Evolutionary conservation across 2,797 vertebrate species (phyloP).

Genomic region (Diplodus sargus): DNA sequence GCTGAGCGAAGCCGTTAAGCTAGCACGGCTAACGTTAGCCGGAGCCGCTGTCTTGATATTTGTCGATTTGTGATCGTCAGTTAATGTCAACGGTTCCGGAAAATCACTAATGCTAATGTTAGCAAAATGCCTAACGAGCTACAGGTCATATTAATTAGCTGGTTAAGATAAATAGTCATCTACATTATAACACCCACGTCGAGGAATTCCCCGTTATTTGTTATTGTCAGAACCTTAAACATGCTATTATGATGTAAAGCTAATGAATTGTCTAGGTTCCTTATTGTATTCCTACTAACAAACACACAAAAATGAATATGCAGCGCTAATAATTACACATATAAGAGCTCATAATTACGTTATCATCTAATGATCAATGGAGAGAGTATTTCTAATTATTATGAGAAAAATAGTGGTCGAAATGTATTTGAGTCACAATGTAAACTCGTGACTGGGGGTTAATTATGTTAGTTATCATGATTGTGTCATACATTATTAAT

Average conservation of each 20-base stretch:
- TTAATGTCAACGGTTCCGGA: not conserved
- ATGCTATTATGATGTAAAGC: not conserved
- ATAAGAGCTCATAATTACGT: not conserved
- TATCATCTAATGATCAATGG: too few species aligned
- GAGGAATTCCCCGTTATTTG: not conserved
- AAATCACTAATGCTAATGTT: not conserved
- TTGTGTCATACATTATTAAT: not conserved
- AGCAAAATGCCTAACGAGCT: not conserved
- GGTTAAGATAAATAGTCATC: not conserved
- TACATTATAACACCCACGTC: too few species aligned
- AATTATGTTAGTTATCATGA: not conserved
- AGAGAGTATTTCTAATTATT: not conserved
- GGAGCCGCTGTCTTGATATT: slow-evolving; percentile 21
- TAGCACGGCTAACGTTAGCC: slow-evolving; percentile 64
- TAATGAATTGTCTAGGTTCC: not conserved
- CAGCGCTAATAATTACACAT: not conserved
- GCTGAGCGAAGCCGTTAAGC: slow-evolving; percentile 34
- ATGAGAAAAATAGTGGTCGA: not conserved
- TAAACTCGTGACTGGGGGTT: too few species aligned
- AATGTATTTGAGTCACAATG: not conserved
- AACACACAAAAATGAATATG: not conserved
- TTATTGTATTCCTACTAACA: too few species aligned
- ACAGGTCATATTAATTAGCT: not conserved
- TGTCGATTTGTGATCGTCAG: not conserved
- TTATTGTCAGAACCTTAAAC: not conserved